Conservation (phyloP, 2,888 invertebrate genomes). For the Ophion obscuratus region DNA sequence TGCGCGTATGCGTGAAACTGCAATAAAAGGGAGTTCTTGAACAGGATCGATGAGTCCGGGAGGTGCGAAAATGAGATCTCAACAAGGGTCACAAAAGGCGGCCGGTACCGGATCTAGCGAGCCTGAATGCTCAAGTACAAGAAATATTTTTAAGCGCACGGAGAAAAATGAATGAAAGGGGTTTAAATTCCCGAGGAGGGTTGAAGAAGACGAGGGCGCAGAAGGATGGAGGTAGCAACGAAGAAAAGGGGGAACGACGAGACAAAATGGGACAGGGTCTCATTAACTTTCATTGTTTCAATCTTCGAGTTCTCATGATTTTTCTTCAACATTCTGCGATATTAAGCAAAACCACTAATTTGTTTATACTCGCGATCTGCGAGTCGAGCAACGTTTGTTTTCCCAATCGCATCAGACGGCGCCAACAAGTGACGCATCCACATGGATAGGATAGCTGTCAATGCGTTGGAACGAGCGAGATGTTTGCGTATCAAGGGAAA, state of each 20-base stretch:
- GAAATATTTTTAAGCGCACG: neutral
- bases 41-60: conserved; percentile 53
- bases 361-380: too few relatives aligned
- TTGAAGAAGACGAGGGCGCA: conserved; percentile 18
- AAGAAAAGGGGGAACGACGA: neutral
- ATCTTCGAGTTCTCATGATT: neutral
- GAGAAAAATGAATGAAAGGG: conserved; percentile 31
- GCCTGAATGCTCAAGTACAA: conserved; percentile 7
- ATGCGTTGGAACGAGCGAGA: neutral
- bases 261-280: neutral
- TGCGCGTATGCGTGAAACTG: neutral
- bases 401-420: neutral
- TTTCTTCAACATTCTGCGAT: too few relatives aligned
- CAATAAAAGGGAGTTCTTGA: conserved; percentile 33
- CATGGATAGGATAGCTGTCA: too few relatives aligned
- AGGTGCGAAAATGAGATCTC: conserved; percentile 58
- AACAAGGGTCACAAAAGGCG: conserved; percentile 41
- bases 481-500: neutral
- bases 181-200: conserved; percentile 13
- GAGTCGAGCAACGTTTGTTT: neutral
- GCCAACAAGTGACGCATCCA: too few relatives aligned
- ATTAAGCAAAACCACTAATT: too few relatives aligned
- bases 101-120: conserved; percentile 46
- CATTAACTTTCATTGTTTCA: conserved; percentile 17
- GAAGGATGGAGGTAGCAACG: neutral